Conservation (phyloP, 2,888 invertebrate genomes). For the Melinaea menophilus region DNA sequence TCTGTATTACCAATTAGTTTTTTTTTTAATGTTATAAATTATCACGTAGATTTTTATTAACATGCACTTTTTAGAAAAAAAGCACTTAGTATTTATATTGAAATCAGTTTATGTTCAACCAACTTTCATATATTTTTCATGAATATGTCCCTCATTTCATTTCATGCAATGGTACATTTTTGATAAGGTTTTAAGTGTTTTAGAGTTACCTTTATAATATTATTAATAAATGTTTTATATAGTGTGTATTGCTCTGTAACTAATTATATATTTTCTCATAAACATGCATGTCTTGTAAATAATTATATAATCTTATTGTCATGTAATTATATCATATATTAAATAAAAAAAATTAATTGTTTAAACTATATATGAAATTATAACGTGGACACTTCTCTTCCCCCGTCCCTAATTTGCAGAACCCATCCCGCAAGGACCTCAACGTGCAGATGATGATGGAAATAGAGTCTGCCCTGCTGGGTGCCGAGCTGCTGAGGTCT, state of each 20-base stretch:
- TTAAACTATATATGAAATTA: not conserved
- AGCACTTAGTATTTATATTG: conserved; percentile 1
- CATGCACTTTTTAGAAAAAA: no score
- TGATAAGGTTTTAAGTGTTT: conserved; percentile 18
- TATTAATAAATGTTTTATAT: no score
- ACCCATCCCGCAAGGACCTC: conserved; percentile 92
- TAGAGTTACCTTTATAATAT: no score
- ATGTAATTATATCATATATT: not conserved
- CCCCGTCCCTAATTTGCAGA: conserved; percentile 78
- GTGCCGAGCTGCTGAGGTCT: conserved; percentile 86
- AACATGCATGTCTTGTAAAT: no score
- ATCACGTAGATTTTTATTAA: conserved; percentile 1
- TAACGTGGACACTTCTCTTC: conserved; percentile 31
- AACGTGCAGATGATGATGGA: conserved; percentile 96
- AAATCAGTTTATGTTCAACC: not conserved
- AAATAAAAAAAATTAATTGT: not conserved
- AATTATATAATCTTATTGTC: no score
- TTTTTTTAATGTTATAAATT: not conserved
- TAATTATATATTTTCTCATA: no score
- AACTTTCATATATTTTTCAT: conserved; percentile 10
- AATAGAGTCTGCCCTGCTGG: conserved; percentile 89
- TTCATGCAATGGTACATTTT: conserved; percentile 51
- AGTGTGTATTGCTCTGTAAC: no score
- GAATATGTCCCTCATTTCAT: conserved; percentile 35
- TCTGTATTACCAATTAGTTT: not conserved